Percentiles rank a stretch among this genome's conserved stretches.
phyloP scores from a whole-genome alignment of 2,888 invertebrate genomes.

The Cerceris ruficornis region DNA sequence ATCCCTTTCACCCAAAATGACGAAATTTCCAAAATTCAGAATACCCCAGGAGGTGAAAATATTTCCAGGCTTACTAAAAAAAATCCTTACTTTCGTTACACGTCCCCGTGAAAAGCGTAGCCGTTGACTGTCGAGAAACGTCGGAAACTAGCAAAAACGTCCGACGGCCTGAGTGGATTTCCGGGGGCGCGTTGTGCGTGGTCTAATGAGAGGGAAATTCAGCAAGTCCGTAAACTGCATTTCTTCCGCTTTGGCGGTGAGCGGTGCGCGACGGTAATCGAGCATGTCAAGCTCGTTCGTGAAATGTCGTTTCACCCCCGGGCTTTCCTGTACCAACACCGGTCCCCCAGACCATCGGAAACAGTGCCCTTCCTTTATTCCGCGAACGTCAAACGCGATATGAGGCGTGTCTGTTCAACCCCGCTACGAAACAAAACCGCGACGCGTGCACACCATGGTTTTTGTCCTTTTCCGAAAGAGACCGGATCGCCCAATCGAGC shows the following conservation, averaged over 20 bases:
- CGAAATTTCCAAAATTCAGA: no score
- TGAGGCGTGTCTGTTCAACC: neutral
- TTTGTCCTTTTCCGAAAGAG: slow-evolving; percentile 36
- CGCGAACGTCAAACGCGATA: slow-evolving; percentile 51
- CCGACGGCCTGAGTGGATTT: slow-evolving; percentile 46
- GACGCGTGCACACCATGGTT: slow-evolving; percentile 6
- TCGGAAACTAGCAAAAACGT: slow-evolving; percentile 42
- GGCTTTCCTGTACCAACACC: slow-evolving; percentile 23
- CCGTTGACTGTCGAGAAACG: slow-evolving; percentile 7
- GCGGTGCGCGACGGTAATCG: slow-evolving; percentile 39
- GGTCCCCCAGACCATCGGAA: slow-evolving; percentile 21
- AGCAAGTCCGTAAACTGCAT: slow-evolving; percentile 47
- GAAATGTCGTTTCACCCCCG: slow-evolving; percentile 57
- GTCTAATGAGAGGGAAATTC: slow-evolving; percentile 61
- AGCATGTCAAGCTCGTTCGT: slow-evolving; percentile 35
- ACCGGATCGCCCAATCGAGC: slow-evolving; percentile 32
- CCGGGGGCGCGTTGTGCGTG: slow-evolving; percentile 50
- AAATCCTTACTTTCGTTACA: no score
- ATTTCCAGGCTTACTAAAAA: no score
- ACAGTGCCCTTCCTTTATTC: slow-evolving; percentile 30
- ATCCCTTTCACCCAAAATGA: no score
- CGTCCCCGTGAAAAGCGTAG: neutral
- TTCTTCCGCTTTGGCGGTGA: slow-evolving; percentile 34
- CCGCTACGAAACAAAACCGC: slow-evolving; percentile 30
- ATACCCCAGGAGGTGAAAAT: no score